Evolutionary conservation across 2,888 invertebrate species (phyloP).

Genomic region (Cataglyphis rosenhaueri): DNA sequence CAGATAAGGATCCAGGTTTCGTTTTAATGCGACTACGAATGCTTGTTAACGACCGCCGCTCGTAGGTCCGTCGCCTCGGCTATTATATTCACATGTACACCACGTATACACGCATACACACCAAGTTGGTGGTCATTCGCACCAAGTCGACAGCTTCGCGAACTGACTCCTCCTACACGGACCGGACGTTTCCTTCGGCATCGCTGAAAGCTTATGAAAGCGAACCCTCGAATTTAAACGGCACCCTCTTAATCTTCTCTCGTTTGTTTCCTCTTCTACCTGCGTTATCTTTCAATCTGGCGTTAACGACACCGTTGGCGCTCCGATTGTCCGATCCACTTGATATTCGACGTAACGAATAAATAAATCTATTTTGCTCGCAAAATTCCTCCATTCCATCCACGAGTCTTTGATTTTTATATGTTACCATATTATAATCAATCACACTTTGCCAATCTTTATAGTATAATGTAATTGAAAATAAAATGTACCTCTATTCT

Average conservation of each 20-base stretch:
- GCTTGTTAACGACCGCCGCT: slow-evolving; percentile 67
- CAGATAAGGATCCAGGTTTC: slow-evolving; percentile 76
- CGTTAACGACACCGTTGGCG: slow-evolving; percentile 45
- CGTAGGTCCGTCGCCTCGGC: slow-evolving; percentile 60
- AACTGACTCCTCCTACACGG: slow-evolving; percentile 52
- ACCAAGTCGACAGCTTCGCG: slow-evolving; percentile 55
- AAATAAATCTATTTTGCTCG: slow-evolving; percentile 30
- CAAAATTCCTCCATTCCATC: not conserved
- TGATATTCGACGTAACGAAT: slow-evolving; percentile 22
- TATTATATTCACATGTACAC: slow-evolving; percentile 50
- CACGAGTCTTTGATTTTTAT: not conserved
- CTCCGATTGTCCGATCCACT: slow-evolving; percentile 33
- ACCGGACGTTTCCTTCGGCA: slow-evolving; percentile 53
- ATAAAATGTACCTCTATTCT: not conserved
- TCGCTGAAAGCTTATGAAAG: slow-evolving; percentile 45
- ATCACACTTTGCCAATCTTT: not conserved
- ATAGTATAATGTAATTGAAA: not conserved
- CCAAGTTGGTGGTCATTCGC: slow-evolving; percentile 34
- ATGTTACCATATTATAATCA: not conserved
- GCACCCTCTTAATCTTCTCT: slow-evolving; percentile 61
- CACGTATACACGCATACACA: not conserved
- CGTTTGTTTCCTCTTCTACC: slow-evolving; percentile 59
- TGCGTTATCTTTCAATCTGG: slow-evolving; percentile 45
- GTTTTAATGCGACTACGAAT: slow-evolving; percentile 70
- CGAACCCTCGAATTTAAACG: slow-evolving; percentile 61